Conservation (phyloP, 53 echinoderm and acorn worm genomes). For the Glandiceps talaboti region DNA sequence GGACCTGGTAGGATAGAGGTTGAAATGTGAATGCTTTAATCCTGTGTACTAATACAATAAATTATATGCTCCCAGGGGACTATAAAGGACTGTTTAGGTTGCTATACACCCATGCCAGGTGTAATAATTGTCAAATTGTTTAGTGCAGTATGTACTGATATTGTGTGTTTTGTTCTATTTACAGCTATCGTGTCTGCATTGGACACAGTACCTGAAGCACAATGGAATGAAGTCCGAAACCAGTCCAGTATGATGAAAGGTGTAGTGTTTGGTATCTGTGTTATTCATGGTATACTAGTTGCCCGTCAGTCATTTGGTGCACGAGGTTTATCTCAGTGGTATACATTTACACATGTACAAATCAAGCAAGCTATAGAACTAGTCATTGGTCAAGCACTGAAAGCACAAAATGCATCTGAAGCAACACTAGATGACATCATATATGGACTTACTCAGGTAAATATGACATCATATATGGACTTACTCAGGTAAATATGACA, state of each 20-base stretch:
- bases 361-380: conserved; percentile 59
- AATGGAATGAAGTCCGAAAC: conserved; percentile 41
- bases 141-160: no score
- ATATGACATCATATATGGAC: no score
- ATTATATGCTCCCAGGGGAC: no score
- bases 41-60: no score
- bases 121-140: no score
- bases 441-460: conserved; percentile 44
- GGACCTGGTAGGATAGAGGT: no score
- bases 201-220: conserved; percentile 22
- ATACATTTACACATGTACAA: conserved; percentile 54
- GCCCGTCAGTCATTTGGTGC: conserved; percentile 77
- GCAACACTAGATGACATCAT: conserved; percentile 31
- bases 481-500: no score
- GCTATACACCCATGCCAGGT: no score
- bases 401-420: conserved; percentile 19
- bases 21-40: no score
- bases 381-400: conserved; percentile 70
- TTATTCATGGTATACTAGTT: conserved; percentile 61
- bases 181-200: conserved; percentile 64
- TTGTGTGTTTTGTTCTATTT: background rate
- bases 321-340: conserved; percentile 63
- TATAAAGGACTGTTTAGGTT: no score
- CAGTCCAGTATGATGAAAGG: conserved; percentile 34
- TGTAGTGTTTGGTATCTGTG: conserved; percentile 46